Evolutionary conservation across 2,888 invertebrate species (phyloP), one percentile per base, ranked within the genome.

Genomic region (Chesias legatella): DNA sequence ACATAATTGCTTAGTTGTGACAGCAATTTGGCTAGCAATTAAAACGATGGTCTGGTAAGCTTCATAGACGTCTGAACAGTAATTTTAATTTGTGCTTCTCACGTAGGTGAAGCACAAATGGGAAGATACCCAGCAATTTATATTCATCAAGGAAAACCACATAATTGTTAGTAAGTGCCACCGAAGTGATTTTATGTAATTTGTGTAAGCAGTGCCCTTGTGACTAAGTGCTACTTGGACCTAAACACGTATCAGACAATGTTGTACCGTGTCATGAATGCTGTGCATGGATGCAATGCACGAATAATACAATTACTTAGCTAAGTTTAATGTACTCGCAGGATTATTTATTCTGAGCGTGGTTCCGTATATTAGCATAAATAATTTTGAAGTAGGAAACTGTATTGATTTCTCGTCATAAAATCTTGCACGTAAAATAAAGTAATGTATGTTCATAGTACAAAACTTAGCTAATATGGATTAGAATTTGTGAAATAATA

Each of bases 181-280:
- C 60, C 58, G 59, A 63, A 55, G 67, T 73, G 60, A 73, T 60
- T 81, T 79, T 70, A 64, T 47, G 70, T 63, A 63, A 79, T 81
- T 80, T 79, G 79, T 73, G 69, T 79, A 79, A 75, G 63, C 51
- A 54, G 55, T 67, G 72, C 71, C 70, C 73, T 73, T 73, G 77
- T 23, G 26, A 20, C n/a, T 42, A 40, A 42, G 47, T 51, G 34
- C 21, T 43, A 36, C 38, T 30, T 40, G 33, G 26, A 10, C 3
- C 11, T 25, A 40, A 29, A 33, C 32, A 43, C 22, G 29, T 23
- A 23, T 7, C 23, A 1, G 22, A n/a, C n/a, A n/a, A n/a, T n/a
- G n/a, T n/a, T n/a, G 10, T 22, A 24, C 11, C 11, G n/a, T n/a
- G n/a, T n/a, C n/a, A n/a, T n/a, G n/a, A n/a, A n/a, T 35, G 32